Evolutionary conservation across 1,140 invertebrate species (phyloP).

Genomic region (Heliconius congener): DNA sequence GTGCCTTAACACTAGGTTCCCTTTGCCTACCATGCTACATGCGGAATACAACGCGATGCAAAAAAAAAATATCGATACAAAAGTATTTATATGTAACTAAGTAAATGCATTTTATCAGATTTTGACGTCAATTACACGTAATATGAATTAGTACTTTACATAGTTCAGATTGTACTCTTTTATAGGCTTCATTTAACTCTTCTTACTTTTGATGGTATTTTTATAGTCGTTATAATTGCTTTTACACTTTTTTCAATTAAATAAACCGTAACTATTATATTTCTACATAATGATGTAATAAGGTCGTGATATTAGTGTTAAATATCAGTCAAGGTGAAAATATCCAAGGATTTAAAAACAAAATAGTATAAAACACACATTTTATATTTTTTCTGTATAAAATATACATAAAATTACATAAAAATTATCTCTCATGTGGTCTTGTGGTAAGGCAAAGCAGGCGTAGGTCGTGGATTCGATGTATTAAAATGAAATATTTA

Average conservation of each 20-base stretch:
- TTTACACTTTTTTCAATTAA: neutral
- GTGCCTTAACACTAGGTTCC: no score
- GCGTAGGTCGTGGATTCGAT: no score
- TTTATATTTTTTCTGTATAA: neutral
- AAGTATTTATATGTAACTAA: neutral
- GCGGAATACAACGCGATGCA: no score
- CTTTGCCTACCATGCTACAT: no score
- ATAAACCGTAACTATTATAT: neutral
- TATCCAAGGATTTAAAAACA: neutral
- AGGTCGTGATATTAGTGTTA: constrained; percentile 24
- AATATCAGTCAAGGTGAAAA: constrained; percentile 36
- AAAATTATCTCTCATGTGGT: no score
- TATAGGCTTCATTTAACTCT: neutral
- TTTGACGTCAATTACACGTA: neutral
- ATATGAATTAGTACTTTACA: neutral
- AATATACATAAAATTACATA: no score
- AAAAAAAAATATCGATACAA: no score
- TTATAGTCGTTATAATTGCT: neutral
- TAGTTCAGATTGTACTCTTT: neutral
- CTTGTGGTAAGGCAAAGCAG: no score
- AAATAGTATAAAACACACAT: neutral
- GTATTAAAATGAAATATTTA: no score
- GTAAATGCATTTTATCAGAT: neutral
- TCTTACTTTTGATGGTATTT: neutral
- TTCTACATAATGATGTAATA: neutral